Evolutionary conservation across 2,797 vertebrate species (phyloP).

Genomic region (Silurus lanzhouensis): DNA sequence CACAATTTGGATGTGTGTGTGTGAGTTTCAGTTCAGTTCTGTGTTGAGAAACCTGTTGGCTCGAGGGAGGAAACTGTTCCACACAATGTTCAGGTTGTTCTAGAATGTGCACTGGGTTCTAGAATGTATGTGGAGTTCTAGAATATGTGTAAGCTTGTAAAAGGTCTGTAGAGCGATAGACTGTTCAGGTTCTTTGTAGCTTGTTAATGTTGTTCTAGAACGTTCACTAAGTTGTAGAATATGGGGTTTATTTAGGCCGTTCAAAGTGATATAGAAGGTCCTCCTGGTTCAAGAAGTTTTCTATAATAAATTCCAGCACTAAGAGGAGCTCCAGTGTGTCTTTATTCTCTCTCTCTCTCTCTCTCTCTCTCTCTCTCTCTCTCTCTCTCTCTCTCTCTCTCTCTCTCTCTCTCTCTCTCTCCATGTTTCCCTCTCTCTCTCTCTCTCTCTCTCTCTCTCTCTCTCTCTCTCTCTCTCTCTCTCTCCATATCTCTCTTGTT

Average conservation of each 20-base stretch:
- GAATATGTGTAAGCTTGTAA: background rate
- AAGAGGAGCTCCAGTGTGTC: background rate
- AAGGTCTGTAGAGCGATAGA: background rate
- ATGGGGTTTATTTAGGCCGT: background rate
- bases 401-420: too few species aligned
- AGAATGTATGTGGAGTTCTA: slow-evolving; percentile 8
- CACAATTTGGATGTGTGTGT: too few species aligned
- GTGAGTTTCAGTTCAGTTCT: too few species aligned
- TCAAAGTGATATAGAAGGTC: too few species aligned
- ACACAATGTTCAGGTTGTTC: background rate
- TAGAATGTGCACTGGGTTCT: slow-evolving; percentile 19
- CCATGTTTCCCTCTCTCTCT: too few species aligned
- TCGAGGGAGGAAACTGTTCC: too few species aligned
- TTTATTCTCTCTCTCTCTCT: background rate
- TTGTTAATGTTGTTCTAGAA: background rate
- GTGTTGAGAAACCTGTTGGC: too few species aligned
- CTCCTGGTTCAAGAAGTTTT: too few species aligned
- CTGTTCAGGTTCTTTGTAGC: background rate
- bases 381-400: background rate
- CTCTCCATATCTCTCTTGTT: too few species aligned
- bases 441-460: too few species aligned
- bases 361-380: background rate
- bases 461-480: too few species aligned
- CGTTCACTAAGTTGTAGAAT: background rate
- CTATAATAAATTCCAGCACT: background rate